A percentile compares a stretch with the other conserved stretches of the same genome.
Conservation (phyloP, 2,797 vertebrate species). For the Taeniopygia guttata region DNA sequence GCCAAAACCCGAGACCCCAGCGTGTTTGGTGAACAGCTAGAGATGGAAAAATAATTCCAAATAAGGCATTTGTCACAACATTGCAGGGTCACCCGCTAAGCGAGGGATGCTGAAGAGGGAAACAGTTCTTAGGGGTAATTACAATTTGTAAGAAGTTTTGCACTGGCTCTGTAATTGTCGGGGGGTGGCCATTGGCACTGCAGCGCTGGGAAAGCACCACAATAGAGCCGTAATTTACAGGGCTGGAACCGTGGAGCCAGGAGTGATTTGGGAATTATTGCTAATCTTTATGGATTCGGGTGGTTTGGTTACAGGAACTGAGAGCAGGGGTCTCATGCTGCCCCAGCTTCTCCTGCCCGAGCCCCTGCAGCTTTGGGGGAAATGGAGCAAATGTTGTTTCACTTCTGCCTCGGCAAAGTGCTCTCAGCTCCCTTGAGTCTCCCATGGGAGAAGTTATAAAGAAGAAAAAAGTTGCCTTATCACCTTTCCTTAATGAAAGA, state of each 20-base stretch:
- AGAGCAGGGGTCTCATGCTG: not conserved
- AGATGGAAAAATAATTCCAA: conserved; percentile 31
- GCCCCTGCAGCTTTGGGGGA: accelerated
- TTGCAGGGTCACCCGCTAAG: conserved; percentile 40
- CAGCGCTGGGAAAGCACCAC: not conserved
- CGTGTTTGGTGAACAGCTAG: not conserved
- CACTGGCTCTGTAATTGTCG: not conserved
- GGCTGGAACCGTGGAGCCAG: not conserved
- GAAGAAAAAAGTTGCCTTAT: not conserved
- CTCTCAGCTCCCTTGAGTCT: not conserved
- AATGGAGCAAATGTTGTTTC: accelerated
- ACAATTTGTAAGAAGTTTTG: conserved; percentile 38
- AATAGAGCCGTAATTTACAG: conserved; percentile 10
- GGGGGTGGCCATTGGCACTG: conserved; percentile 19
- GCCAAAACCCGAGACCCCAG: not conserved
- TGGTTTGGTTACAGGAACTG: accelerated
- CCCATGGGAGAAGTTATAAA: accelerated
- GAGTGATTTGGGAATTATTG: not conserved
- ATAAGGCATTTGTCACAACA: conserved; percentile 43
- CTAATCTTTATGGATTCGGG: not conserved
- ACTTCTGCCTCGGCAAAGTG: not conserved
- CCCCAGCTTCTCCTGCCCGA: not conserved
- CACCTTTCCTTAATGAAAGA: not conserved
- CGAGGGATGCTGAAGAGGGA: not conserved
- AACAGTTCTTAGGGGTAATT: conserved; percentile 48